Evolutionary conservation across 1,140 invertebrate species (phyloP).

Genomic region (Drosophila baimaii): DNA sequence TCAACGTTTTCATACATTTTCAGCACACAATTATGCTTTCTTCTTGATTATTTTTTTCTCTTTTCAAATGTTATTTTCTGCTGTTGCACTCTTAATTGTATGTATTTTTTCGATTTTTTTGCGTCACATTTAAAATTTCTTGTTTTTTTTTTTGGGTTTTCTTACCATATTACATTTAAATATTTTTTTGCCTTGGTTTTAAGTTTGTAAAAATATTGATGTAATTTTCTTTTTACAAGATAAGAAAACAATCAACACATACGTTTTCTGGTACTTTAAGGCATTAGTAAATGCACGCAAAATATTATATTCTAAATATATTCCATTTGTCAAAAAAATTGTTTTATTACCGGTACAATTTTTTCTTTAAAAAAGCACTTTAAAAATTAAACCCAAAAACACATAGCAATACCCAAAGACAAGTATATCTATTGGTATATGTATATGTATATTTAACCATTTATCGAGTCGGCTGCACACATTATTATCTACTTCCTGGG

Average conservation of each 20-base stretch:
- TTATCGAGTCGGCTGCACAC: conserved; percentile 25
- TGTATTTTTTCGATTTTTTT: neutral
- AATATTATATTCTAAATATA: neutral
- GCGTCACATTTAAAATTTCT: neutral
- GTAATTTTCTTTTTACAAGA: neutral
- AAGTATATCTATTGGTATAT: neutral
- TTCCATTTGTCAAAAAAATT: neutral
- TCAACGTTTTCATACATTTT: conserved; percentile 49
- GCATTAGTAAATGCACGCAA: too few relatives aligned
- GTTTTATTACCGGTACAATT: neutral
- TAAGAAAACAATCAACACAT: neutral
- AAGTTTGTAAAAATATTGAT: neutral
- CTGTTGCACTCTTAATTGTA: conserved; percentile 7
- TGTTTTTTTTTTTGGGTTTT: neutral
- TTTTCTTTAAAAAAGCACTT: neutral
- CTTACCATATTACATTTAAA: neutral
- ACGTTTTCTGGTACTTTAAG: neutral
- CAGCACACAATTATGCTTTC: conserved; percentile 15
- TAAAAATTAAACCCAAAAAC: neutral
- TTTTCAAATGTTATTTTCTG: neutral
- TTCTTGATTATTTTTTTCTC: neutral
- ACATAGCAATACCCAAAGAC: neutral
- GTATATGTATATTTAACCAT: conserved; percentile 19
- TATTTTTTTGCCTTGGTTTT: neutral
- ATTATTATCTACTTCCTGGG: conserved; percentile 44